phyloP scores from a whole-genome alignment of 2,113 vertebrate genomes.

The Lampris incognitus region DNA sequence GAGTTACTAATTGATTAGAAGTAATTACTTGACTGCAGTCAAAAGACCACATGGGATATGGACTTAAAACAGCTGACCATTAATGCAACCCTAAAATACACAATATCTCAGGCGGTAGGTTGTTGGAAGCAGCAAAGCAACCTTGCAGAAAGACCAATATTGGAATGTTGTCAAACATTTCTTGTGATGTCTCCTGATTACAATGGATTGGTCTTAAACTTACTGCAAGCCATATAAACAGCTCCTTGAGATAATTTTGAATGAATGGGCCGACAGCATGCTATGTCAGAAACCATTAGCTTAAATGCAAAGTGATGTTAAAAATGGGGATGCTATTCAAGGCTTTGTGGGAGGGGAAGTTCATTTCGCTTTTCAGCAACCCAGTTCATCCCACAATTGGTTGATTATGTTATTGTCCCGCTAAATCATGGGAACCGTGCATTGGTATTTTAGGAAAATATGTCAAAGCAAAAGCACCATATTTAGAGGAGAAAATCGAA shows the following conservation, averaged over 20 bases:
- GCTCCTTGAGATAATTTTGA: constrained; percentile 65
- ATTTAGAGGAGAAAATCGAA: constrained; percentile 52
- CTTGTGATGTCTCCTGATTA: constrained; percentile 72
- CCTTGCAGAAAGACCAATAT: constrained; percentile 54
- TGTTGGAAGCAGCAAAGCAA: constrained; percentile 68
- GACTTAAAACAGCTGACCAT: constrained; percentile 55
- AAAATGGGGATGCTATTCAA: constrained; percentile 70
- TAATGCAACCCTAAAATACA: constrained; percentile 56
- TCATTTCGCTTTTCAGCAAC: constrained; percentile 57
- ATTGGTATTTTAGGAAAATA: constrained; percentile 74
- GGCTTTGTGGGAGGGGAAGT: constrained; percentile 68
- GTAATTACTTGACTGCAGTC: constrained; percentile 57
- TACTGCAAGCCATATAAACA: constrained; percentile 59
- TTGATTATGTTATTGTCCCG: constrained; percentile 63
- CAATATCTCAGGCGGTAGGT: constrained; percentile 48
- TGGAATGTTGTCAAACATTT: constrained; percentile 66
- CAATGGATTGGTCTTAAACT: constrained; percentile 66
- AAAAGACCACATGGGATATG: constrained; percentile 34
- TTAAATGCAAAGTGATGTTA: constrained; percentile 66
- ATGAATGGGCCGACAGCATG: constrained; percentile 59
- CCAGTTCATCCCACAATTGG: constrained; percentile 60
- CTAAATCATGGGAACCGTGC: constrained; percentile 50
- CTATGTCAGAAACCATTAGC: constrained; percentile 73
- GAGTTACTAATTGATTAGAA: constrained; percentile 34
- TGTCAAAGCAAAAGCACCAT: constrained; percentile 47